These are phyloP conservation scores for Acropternis orthonyx DNA, from an alignment of 2,797 vertebrate species.

Conservation along the genomic window DNA sequence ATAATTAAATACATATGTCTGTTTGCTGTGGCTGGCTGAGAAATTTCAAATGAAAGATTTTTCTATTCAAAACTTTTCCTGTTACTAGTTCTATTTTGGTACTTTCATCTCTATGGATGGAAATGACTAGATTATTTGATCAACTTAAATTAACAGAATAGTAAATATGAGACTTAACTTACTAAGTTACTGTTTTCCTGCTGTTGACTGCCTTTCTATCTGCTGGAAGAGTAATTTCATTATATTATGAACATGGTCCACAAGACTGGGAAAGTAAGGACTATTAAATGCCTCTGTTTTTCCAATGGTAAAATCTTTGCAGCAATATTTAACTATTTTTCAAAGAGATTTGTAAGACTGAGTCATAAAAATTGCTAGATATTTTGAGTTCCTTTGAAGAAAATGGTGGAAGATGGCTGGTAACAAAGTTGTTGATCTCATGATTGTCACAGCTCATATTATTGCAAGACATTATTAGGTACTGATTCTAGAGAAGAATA, in stretches of 20 bases:
- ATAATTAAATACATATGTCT: not conserved
- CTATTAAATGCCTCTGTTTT: not conserved
- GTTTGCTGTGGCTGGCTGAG: not conserved
- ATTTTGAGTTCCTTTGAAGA: not conserved
- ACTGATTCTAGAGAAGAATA: not conserved
- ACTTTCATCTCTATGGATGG: not conserved
- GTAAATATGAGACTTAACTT: not conserved
- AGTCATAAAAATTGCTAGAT: not conserved
- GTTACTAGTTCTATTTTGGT: not conserved
- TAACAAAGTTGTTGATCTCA: not conserved
- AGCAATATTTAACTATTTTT: not conserved
- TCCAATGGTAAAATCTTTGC: not conserved
- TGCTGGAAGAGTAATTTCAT: not conserved
- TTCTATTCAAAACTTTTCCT: not conserved
- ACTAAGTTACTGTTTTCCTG: not conserved
- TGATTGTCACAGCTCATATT: not conserved
- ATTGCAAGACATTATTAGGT: not conserved
- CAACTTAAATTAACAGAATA: not conserved
- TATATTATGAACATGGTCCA: not conserved
- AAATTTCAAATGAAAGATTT: not conserved
- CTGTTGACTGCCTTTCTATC: not conserved
- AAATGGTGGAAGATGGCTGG: not conserved
- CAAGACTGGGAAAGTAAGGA: not conserved
- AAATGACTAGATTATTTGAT: not conserved
- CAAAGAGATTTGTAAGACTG: not conserved